A percentile compares a stretch with the other conserved stretches of the same genome.
phyloP scores from a whole-genome alignment of 2,888 invertebrate species.

The Drosophila buzzatii region DNA sequence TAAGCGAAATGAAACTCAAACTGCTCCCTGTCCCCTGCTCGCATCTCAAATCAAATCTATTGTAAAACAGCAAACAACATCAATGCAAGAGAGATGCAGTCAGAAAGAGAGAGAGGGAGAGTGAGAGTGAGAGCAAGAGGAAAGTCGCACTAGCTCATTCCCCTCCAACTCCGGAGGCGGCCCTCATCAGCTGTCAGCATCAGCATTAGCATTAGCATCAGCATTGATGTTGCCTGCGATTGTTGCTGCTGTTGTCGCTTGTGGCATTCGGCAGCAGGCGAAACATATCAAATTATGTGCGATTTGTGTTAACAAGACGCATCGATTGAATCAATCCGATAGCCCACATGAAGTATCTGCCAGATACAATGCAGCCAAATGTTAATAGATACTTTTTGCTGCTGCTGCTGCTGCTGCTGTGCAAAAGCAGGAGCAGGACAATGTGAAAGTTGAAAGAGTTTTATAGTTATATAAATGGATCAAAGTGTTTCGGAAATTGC shows the following conservation, averaged over 20 bases:
- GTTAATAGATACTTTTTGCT: conserved; percentile 4
- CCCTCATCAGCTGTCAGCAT: conserved; percentile 19
- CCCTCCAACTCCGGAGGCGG: conserved; percentile 26
- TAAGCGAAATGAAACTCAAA: conserved; percentile 16
- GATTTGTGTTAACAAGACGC: conserved; percentile 71
- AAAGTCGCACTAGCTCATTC: conserved; percentile 5
- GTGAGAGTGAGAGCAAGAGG: neutral
- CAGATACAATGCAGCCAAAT: neutral
- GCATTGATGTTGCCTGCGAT: conserved; percentile 3
- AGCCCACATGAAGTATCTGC: conserved; percentile 38
- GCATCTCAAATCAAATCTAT: conserved; percentile 64
- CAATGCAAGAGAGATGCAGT: conserved; percentile 2
- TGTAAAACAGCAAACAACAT: conserved; percentile 36
- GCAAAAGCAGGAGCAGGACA: neutral
- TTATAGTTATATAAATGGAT: neutral
- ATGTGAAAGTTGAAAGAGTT: neutral
- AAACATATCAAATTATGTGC: conserved; percentile 60
- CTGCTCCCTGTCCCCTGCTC: conserved; percentile 15
- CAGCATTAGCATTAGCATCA: neutral
- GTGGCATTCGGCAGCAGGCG: conserved; percentile 36
- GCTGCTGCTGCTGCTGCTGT: neutral
- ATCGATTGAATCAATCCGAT: conserved; percentile 36
- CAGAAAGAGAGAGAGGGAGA: neutral
- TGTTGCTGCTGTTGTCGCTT: conserved; percentile 14
- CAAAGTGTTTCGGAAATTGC: neutral